Evolutionary conservation across 1,140 invertebrate species (phyloP), one percentile per base, ranked within the genome.

Genomic region (Drosophila novamexicana): DNA sequence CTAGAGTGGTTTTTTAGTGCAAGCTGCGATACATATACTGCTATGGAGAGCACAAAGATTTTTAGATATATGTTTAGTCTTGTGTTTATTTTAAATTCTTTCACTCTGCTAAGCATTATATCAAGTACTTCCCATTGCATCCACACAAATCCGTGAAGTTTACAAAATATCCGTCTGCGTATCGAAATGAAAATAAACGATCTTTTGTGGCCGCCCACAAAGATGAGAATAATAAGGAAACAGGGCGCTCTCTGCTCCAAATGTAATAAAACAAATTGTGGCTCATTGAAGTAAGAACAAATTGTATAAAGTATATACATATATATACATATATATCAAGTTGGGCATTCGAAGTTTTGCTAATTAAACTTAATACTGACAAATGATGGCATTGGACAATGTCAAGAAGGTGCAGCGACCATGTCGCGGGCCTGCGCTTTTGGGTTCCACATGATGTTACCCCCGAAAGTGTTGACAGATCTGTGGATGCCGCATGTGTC

Each of bases 361-460:
- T 84, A 88, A 88, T 88, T 88, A 88, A 88, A 88, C 63, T 88
- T 88, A 89, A 88, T 88, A 88, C 84, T 88, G 84, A 88, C 84
- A 88, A 88, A 88, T 88, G 84, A 88, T 88, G 84, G 54, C 67
- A 63, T 66, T 56, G 80, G 80, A 80, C 84, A 88, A 68, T 89
- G 83, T 78, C 80, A 77, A 77, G 80, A 75, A 68, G 76, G 69
- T 75, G 77, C 67, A 54, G 57, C 71, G 63, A 53, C 44, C 50
- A 66, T 59, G 74, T 53, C 50, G 67, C 70, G 61, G 45, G 39
- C 34, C 1, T 14, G 50, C 14, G 39, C 16, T 59, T 50, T 52
- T 54, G 22, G 56, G 50, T 44, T 58, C 64, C 66, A 54, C 70
- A 49, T 54, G 71, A 70, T 71, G 53, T 72, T 64, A 34, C 70